A percentile compares a stretch with the other conserved stretches of the same genome.
These are phyloP conservation scores for Bubo blakistoni DNA, from an alignment of 2,113 vertebrate species.

Conservation along the genomic window DNA sequence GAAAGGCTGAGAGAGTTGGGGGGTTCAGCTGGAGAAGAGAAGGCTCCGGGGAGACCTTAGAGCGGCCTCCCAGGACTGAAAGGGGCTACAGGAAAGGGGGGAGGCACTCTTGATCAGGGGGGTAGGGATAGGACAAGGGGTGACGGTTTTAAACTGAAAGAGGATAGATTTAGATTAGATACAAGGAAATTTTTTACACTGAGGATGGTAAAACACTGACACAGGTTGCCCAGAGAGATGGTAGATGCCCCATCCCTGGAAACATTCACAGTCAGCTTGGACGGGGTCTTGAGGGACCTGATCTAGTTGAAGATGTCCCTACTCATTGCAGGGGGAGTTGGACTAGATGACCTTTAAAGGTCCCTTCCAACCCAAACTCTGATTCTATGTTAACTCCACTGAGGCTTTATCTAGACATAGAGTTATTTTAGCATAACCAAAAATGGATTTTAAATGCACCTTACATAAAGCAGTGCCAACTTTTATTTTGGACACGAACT, in stretches of 20 bases:
- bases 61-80: too few relatives aligned
- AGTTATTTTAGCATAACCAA: neutral
- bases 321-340: neutral
- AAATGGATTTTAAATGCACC: neutral
- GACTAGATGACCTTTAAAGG: neutral
- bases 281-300: neutral
- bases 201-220: neutral
- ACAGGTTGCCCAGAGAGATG: too few relatives aligned
- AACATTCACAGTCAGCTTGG: neutral
- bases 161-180: too few relatives aligned
- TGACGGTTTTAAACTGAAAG: too few relatives aligned
- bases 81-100: rapidly evolving
- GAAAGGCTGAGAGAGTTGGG: too few relatives aligned
- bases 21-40: too few relatives aligned
- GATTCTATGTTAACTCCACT: neutral
- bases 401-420: neutral
- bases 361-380: neutral
- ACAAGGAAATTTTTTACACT: neutral
- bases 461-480: neutral
- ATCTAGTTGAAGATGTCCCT: neutral
- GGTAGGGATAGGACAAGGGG: too few relatives aligned
- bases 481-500: neutral
- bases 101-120: too few relatives aligned
- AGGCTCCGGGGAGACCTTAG: too few relatives aligned
- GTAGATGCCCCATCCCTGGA: neutral